A percentile compares a stretch with the other conserved stretches of the same genome.
phyloP scores from a whole-genome alignment of 64 coral and sea anemone genomes.

The Montipora sp. region DNA sequence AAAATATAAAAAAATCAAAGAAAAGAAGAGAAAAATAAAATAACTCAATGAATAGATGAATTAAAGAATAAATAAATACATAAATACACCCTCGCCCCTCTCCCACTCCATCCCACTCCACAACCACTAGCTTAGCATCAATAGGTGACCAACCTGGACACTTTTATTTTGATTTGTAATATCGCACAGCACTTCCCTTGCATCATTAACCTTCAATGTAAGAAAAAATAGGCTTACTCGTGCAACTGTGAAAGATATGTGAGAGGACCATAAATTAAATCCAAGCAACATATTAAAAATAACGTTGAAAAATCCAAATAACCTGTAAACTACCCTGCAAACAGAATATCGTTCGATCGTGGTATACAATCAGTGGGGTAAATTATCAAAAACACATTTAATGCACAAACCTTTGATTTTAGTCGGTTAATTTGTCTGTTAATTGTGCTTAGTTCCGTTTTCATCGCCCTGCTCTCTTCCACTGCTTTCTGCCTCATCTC shows the following conservation, averaged over 20 bases:
- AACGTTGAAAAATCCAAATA: too few species aligned
- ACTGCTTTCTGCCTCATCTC: not conserved
- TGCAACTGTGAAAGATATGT: not conserved
- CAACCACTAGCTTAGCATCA: not conserved
- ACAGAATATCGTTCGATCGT: too few species aligned
- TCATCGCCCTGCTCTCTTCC: not conserved
- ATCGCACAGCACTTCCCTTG: too few species aligned
- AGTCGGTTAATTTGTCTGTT: slow-evolving; percentile 12
- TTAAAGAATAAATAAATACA: too few species aligned
- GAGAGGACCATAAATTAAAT: too few species aligned
- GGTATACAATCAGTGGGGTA: not conserved
- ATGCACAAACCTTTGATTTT: slow-evolving; percentile 10
- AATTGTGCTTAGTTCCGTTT: slow-evolving; percentile 19
- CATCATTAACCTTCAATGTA: too few species aligned
- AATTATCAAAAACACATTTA: not conserved
- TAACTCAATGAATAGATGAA: too few species aligned
- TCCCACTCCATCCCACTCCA: too few species aligned
- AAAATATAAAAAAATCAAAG: not conserved
- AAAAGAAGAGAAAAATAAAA: too few species aligned
- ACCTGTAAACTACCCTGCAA: too few species aligned
- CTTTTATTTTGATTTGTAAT: not conserved
- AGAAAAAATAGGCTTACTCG: not conserved
- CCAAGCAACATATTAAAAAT: too few species aligned
- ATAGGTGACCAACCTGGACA: not conserved
- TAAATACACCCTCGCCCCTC: not conserved